Conservation (phyloP, 2,113 vertebrate genomes). For the Meleagris gallopavo region DNA sequence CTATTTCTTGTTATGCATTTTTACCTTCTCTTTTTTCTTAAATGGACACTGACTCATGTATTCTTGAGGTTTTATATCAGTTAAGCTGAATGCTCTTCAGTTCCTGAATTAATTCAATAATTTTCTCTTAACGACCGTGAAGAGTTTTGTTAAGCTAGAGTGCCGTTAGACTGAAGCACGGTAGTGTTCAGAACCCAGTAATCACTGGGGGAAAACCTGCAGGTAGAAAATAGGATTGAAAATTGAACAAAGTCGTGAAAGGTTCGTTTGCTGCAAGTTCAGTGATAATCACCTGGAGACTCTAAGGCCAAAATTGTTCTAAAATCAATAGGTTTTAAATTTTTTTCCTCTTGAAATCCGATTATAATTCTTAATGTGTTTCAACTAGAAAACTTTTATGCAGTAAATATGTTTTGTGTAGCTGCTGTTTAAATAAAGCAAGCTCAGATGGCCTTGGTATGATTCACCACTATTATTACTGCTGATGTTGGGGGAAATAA, state of each 20-base stretch:
- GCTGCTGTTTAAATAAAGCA: neutral
- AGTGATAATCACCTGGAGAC: neutral
- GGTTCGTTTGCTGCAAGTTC: conserved; percentile 56
- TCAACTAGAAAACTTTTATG: neutral
- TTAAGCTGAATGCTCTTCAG: conserved; percentile 48
- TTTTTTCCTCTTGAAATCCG: neutral
- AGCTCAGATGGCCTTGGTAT: neutral
- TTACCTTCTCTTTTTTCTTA: conserved; percentile 32
- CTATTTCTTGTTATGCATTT: conserved; percentile 39
- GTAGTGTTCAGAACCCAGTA: conserved; percentile 18
- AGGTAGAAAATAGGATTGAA: conserved; percentile 27
- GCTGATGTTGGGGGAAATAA: neutral
- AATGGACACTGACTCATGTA: conserved; percentile 47
- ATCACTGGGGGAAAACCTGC: neutral
- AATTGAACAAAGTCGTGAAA: neutral
- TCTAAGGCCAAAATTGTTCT: neutral
- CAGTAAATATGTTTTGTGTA: neutral
- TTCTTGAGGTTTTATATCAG: conserved; percentile 52
- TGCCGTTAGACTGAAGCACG: conserved; percentile 51
- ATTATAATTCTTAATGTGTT: neutral
- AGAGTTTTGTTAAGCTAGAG: conserved; percentile 63
- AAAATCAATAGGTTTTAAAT: neutral
- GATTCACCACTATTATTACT: neutral
- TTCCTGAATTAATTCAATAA: conserved; percentile 68
- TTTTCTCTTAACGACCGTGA: conserved; percentile 68